A percentile compares a stretch with the other conserved stretches of the same genome.
Conservation (phyloP, 1,140 invertebrate genomes). For the Pseudomyrmex concolor region DNA sequence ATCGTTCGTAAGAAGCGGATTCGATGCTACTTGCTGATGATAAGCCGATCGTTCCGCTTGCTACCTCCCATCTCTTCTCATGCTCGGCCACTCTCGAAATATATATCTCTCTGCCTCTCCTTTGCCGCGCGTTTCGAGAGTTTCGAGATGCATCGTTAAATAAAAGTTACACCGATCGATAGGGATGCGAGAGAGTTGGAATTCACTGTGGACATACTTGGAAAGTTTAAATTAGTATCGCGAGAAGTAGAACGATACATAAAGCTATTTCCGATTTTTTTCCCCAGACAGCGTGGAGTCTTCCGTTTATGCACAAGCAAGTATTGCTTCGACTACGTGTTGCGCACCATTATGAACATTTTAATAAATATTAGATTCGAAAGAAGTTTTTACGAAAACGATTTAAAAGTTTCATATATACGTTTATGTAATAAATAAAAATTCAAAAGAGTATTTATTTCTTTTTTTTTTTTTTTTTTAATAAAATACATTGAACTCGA, state of each 20-base stretch:
- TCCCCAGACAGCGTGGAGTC: neutral
- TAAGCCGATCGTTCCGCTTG: conserved; percentile 35
- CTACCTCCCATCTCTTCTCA: neutral
- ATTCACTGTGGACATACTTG: conserved; percentile 12
- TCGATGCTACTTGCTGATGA: conserved; percentile 41
- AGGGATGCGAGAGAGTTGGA: neutral
- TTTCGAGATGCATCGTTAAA: conserved; percentile 34
- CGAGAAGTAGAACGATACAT: conserved; percentile 12
- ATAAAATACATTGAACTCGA: neutral
- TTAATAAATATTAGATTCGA: neutral
- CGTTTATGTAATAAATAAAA: too few relatives aligned
- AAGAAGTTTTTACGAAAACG: neutral
- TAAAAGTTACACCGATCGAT: conserved; percentile 49
- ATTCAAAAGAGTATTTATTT: too few relatives aligned
- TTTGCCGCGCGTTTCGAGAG: neutral
- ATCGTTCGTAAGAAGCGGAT: conserved; percentile 47
- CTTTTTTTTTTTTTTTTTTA: neutral
- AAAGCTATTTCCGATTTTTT: conserved; percentile 15
- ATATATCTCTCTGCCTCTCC: conserved; percentile 8
- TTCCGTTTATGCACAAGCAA: neutral
- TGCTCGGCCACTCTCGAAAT: neutral
- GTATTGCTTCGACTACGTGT: neutral
- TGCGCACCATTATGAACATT: neutral
- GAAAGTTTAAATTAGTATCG: conserved; percentile 59
- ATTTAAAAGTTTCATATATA: neutral